Percentiles rank a stretch among this genome's conserved stretches.
These are phyloP conservation scores for Phaenicophaeus curvirostris DNA, from an alignment of 2,797 vertebrate genomes.

Conservation along the genomic window DNA sequence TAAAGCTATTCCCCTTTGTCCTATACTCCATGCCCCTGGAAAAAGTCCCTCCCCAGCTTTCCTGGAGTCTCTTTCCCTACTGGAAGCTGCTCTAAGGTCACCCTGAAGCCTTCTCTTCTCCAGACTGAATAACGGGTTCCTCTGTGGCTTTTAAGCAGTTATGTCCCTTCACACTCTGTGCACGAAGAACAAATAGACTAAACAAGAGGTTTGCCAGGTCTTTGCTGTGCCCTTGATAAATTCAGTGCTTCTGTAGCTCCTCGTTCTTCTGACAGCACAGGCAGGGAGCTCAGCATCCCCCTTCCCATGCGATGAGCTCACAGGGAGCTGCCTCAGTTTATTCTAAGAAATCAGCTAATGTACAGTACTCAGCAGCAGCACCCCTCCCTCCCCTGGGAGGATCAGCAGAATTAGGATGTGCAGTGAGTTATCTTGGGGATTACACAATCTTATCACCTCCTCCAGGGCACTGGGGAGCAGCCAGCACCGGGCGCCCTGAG, in stretches of 20 bases:
- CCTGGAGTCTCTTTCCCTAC: too few species aligned
- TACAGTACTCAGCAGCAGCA: constrained; percentile 63
- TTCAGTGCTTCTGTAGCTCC: constrained; percentile 14
- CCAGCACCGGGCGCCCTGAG: constrained; percentile 5
- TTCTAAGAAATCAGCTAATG: constrained; percentile 73
- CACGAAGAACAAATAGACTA: constrained; percentile 13
- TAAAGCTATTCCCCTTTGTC: too few species aligned
- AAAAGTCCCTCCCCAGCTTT: too few species aligned
- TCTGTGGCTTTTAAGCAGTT: background rate
- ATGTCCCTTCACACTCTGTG: background rate
- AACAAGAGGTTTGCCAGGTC: constrained; percentile 15
- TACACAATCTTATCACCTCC: constrained; percentile 72
- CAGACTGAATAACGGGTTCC: background rate
- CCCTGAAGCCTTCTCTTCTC: too few species aligned
- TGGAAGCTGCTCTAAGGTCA: too few species aligned
- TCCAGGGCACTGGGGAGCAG: constrained; percentile 26
- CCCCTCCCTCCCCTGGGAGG: constrained; percentile 70
- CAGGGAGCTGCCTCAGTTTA: constrained; percentile 42
- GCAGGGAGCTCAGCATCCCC: constrained; percentile 55
- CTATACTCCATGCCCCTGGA: too few species aligned
- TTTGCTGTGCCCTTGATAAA: constrained; percentile 23
- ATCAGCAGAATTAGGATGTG: constrained; percentile 68
- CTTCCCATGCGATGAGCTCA: constrained; percentile 48
- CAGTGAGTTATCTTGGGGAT: constrained; percentile 64
- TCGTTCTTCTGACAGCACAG: background rate